Conservation (phyloP, 2,797 vertebrate species). For the Acestrorhynchus altus region DNA sequence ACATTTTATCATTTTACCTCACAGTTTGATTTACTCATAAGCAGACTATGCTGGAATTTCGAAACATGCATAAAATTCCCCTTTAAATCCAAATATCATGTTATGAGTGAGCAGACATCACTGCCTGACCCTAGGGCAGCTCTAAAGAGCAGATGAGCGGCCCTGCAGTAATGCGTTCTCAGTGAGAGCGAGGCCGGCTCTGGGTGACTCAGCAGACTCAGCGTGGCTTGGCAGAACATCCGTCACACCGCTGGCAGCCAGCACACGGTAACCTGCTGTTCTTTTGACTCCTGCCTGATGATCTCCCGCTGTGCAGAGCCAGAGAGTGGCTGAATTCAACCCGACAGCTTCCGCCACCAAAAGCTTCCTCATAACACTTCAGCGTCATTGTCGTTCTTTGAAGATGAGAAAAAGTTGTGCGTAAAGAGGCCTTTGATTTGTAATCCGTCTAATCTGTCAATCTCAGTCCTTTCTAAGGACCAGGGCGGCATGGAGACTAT, state of each 20-base stretch:
- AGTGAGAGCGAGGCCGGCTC: slow-evolving; percentile 60
- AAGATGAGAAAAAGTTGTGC: background rate
- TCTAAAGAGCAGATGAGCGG: background rate
- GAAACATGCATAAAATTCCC: background rate
- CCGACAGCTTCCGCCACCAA: slow-evolving; percentile 37
- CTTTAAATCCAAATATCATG: background rate
- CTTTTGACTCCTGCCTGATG: slow-evolving; percentile 61
- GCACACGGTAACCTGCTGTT: slow-evolving; percentile 51
- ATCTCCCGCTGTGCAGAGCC: slow-evolving; percentile 40
- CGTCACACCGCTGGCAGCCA: slow-evolving; percentile 57
- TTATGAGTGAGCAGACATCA: background rate
- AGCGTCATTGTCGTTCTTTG: slow-evolving; percentile 18
- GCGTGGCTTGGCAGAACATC: slow-evolving; percentile 63
- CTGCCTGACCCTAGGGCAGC: background rate
- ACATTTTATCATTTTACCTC: no score
- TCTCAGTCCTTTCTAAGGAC: background rate
- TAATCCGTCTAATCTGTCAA: background rate
- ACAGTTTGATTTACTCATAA: no score
- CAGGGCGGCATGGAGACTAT: background rate
- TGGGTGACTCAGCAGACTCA: slow-evolving; percentile 70
- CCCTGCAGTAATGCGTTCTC: slow-evolving; percentile 47
- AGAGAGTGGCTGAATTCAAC: slow-evolving; percentile 20
- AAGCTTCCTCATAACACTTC: slow-evolving; percentile 17
- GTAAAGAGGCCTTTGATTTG: slow-evolving; percentile 22
- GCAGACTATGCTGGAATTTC: background rate